These are phyloP conservation scores for Esox lucius DNA, from an alignment of 2,797 vertebrate genomes.

Conservation along the genomic window DNA sequence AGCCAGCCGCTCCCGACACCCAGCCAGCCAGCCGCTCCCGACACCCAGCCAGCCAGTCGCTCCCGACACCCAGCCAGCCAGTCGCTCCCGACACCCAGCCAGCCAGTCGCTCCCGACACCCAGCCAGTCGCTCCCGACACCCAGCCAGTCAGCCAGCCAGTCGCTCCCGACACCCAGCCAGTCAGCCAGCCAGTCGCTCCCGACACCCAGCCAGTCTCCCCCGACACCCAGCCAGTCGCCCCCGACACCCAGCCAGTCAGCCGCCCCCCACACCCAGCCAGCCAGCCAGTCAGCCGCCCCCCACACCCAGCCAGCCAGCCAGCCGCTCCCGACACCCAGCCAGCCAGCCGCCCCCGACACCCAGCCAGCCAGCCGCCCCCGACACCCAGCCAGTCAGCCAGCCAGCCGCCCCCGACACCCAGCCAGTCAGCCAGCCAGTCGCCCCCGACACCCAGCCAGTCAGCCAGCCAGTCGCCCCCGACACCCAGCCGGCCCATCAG, in stretches of 20 bases:
- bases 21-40: too few species aligned
- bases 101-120: not conserved
- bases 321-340: too few species aligned
- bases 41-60: too few species aligned
- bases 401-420: not conserved
- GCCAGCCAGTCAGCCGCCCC: not conserved
- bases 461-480: not conserved
- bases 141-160: not conserved
- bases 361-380: not conserved
- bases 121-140: not conserved
- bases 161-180: not conserved
- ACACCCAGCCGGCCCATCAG: not conserved
- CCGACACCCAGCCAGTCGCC: not conserved
- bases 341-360: not conserved
- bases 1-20: too few species aligned
- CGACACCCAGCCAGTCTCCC: too few species aligned
- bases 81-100: too few species aligned
- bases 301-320: not conserved
- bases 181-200: too few species aligned
- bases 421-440: not conserved
- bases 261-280: too few species aligned
- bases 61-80: not conserved
- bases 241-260: not conserved
- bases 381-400: too few species aligned
- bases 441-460: too few species aligned